Evolutionary conservation across 2,888 invertebrate genomes (phyloP), one percentile per base, ranked within the genome.

Genomic region (Agapostemon virescens): DNA sequence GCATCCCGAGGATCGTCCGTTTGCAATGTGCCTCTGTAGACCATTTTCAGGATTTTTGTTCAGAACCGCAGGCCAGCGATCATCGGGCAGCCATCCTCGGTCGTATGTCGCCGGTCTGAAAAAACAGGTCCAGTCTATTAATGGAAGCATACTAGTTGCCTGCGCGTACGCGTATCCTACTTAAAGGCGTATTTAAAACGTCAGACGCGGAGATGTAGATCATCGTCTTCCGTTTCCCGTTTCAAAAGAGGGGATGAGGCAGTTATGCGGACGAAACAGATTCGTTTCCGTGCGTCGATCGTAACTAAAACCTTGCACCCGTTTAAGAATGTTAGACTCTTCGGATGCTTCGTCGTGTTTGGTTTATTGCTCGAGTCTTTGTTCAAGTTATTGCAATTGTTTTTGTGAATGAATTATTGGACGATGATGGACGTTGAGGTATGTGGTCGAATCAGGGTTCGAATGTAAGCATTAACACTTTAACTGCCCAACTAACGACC

Each of bases 1-100:
- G 88, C 90, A 80, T 92, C 90, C 69, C 89, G 85, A 1, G 91
- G 89, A 77, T 91, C 91, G 77, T 91, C 91, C n/a, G 90, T 91
- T 76, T 91, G 91, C 72, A 90, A 83, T 76, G 89, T 90, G 55
- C 90, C 90, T 74, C 91, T 88, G 84, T 91, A 90, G 20, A 92
- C 92, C 92, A 92, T 92, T 38, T 58, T 58, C 63, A n/a, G 20
- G 9, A n/a, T 0, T 63, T 13, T 36, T n/a, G 36, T 63, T 33
- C 9, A 68, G 72, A 23, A 26, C 52, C 30, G n/a, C 15, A 20
- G 58, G 20, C 71, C 61, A 55, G 5, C 66, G 45, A 42, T 42
- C 74, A 64, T 64, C 38, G 38, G 45, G 55, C 33, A 67, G 38
- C 58, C 79, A 68, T 83, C 69, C 75, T 33, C 63, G 61, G 11